Evolutionary conservation across 2,888 invertebrate genomes (phyloP).

Genomic region (Dryomyza anilis): DNA sequence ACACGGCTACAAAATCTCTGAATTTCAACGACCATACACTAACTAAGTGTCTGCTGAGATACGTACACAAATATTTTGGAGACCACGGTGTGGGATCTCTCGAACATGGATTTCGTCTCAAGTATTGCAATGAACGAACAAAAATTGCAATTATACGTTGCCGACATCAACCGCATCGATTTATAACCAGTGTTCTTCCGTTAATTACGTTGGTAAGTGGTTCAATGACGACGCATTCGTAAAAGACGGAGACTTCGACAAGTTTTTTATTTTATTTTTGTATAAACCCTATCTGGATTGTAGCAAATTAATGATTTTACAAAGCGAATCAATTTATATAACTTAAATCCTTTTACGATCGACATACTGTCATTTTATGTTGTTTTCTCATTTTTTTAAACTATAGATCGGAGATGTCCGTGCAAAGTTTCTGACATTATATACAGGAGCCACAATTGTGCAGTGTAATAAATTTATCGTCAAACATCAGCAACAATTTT

Average conservation of each 20-base stretch:
- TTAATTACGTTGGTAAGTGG: slow-evolving; percentile 66
- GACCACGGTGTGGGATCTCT: slow-evolving; percentile 77
- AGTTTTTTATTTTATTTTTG: no score
- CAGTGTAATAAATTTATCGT: slow-evolving; percentile 78
- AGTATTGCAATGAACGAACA: slow-evolving; percentile 80
- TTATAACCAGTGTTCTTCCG: slow-evolving; percentile 73
- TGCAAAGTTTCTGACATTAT: slow-evolving; percentile 70
- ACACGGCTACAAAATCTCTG: slow-evolving; percentile 55
- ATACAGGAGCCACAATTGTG: slow-evolving; percentile 78
- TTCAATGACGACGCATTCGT: background rate
- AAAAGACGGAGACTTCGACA: background rate
- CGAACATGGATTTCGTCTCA: slow-evolving; percentile 73
- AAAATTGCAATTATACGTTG: slow-evolving; percentile 75
- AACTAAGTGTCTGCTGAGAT: slow-evolving; percentile 62
- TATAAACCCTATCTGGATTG: no score
- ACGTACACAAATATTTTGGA: slow-evolving; percentile 74
- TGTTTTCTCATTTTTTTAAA: background rate
- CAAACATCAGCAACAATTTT: slow-evolving; percentile 69
- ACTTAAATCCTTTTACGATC: no score
- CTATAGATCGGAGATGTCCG: slow-evolving; percentile 66
- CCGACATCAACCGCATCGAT: slow-evolving; percentile 76
- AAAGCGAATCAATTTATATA: no score
- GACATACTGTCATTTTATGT: background rate
- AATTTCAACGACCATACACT: slow-evolving; percentile 61
- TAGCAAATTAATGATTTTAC: no score